phyloP scores from a whole-genome alignment of 1,140 invertebrate genomes.

The Adelges cooleyi region DNA sequence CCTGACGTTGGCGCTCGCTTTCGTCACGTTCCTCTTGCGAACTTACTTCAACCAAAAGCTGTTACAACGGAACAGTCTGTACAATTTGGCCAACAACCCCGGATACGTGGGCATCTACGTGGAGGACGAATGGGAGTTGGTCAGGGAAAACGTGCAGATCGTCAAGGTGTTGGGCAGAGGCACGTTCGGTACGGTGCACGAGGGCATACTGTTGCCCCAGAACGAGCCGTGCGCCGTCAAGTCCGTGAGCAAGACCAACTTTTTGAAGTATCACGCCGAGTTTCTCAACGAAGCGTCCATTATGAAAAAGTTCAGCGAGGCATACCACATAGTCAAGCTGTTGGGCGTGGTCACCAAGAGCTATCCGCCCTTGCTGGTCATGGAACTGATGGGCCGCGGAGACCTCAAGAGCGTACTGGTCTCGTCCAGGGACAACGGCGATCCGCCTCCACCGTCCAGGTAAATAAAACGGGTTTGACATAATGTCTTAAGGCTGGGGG shows the following conservation, averaged over 20 bases:
- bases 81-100: slow-evolving; percentile 33
- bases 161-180: slow-evolving; percentile 79
- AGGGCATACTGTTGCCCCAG: slow-evolving; percentile 50
- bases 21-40: slow-evolving; percentile 12
- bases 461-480: too few relatives aligned
- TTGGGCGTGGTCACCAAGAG: slow-evolving; percentile 88
- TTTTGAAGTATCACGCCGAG: slow-evolving; percentile 47
- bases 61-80: slow-evolving; percentile 13
- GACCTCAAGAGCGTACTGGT: slow-evolving; percentile 88
- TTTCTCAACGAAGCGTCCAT: slow-evolving; percentile 91
- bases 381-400: slow-evolving; percentile 94
- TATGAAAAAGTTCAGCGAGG: slow-evolving; percentile 72
- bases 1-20: not conserved
- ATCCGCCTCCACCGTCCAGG: slow-evolving; percentile 6
- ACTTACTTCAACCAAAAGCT: slow-evolving; percentile 30
- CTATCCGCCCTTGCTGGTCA: slow-evolving; percentile 83
- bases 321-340: slow-evolving; percentile 84
- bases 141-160: slow-evolving; percentile 67
- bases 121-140: slow-evolving; percentile 91
- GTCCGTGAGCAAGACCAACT: slow-evolving; percentile 76
- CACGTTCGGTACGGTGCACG: slow-evolving; percentile 89
- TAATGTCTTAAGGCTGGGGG: too few relatives aligned
- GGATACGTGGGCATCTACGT: slow-evolving; percentile 46
- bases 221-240: slow-evolving; percentile 70
- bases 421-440: slow-evolving; percentile 33